These are phyloP conservation scores for Ptilorrhoa leucosticta DNA, from an alignment of 2,113 vertebrate genomes.

Conservation along the genomic window DNA sequence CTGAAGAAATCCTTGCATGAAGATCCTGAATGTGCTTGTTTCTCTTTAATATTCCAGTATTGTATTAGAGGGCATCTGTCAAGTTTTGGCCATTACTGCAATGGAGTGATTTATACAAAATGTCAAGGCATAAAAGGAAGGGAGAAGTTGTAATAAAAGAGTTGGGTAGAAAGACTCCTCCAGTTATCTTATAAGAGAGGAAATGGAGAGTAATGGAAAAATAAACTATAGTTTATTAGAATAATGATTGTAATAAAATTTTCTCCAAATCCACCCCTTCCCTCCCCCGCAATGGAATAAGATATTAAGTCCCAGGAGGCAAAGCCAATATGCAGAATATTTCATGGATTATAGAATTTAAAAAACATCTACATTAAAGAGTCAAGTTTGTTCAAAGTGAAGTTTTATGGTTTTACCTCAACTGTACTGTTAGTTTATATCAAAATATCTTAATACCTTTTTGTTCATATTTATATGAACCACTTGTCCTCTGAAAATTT, in stretches of 20 bases:
- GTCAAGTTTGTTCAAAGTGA: not conserved
- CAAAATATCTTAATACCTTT: not conserved
- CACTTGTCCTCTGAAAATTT: not conserved
- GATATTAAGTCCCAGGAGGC: not conserved
- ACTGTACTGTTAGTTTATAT: not conserved
- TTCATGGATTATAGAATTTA: not conserved
- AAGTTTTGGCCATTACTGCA: not conserved
- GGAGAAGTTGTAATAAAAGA: not conserved
- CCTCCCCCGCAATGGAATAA: accelerated
- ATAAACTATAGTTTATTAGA: not conserved
- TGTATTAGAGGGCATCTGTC: not conserved
- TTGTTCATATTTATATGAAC: not conserved
- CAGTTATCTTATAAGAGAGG: not conserved
- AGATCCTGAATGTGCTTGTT: not conserved
- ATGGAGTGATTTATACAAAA: not conserved
- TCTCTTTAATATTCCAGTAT: not conserved
- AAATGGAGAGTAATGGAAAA: not conserved
- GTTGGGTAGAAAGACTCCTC: not conserved
- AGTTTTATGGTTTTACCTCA: not conserved
- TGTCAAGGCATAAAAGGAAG: not conserved
- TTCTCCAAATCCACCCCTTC: not conserved
- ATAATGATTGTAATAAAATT: not conserved
- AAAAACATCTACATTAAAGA: not conserved
- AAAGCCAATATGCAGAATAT: not conserved
- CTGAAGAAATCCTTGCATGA: not conserved